Conservation (phyloP, 2,797 vertebrate genomes). For the Danio jaintianensis region DNA sequence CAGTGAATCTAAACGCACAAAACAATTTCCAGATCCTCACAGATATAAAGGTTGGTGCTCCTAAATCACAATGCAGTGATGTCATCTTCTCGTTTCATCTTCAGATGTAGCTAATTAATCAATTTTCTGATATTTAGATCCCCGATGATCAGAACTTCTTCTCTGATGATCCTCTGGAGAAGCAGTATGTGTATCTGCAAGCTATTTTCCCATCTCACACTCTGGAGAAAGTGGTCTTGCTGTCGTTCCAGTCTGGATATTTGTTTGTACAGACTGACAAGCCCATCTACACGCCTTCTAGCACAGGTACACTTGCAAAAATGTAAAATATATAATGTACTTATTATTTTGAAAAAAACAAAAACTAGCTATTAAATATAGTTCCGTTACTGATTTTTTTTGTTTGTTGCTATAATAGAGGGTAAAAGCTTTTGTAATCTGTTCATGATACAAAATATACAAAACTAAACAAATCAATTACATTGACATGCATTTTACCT, state of each 20-base stretch:
- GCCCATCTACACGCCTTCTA: conserved; percentile 59
- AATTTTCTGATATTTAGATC: not conserved
- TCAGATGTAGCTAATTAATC: not conserved
- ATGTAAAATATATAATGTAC: not conserved
- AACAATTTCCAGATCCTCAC: conserved; percentile 47
- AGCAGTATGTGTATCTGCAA: conserved; percentile 62
- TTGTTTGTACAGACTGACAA: conserved; percentile 66
- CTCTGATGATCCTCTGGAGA: conserved; percentile 38
- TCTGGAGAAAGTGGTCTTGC: conserved; percentile 57
- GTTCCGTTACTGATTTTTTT: too few species aligned
- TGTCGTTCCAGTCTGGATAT: conserved; percentile 62
- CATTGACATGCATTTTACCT: not conserved
- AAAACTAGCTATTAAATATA: not conserved
- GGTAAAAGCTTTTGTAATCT: not conserved
- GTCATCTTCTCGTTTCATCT: not conserved
- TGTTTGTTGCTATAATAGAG: not conserved
- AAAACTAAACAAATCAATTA: not conserved
- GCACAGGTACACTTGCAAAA: conserved; percentile 5
- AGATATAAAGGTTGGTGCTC: conserved; percentile 41
- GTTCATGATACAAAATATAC: not conserved
- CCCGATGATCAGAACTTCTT: conserved; percentile 29
- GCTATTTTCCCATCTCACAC: conserved; percentile 42
- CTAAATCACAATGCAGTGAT: not conserved
- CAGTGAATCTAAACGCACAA: not conserved
- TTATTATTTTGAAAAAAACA: not conserved